Conservation (phyloP, 1,140 invertebrate species). For the Bombyx mori region ASM3026992v2 NC_085118.1:11861001-11861500, state of each 20-base stretch:
- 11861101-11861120: slow-evolving; percentile 67
- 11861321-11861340: slow-evolving; percentile 83
- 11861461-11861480: slow-evolving; percentile 80
- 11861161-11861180: not conserved
- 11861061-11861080: slow-evolving; percentile 6
- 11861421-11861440: slow-evolving; percentile 84
- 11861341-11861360: slow-evolving; percentile 86
- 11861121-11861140: slow-evolving; percentile 70
- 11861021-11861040: no score
- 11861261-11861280: not conserved
- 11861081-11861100: slow-evolving; percentile 48
- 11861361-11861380: slow-evolving; percentile 86
- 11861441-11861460: slow-evolving; percentile 82
- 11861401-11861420: slow-evolving; percentile 84
- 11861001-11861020: no score
- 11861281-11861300: no score
- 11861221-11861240: slow-evolving; percentile 5
- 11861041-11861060: not conserved
- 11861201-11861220: slow-evolving; percentile 21
- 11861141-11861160: slow-evolving; percentile 11
- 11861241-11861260: slow-evolving; percentile 3
- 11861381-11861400: slow-evolving; percentile 86
- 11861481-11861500: slow-evolving; percentile 80
- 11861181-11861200: slow-evolving; percentile 10
- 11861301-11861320: not conserved